phyloP scores from a whole-genome alignment of 2,888 invertebrate species.

The Phania funesta region DNA sequence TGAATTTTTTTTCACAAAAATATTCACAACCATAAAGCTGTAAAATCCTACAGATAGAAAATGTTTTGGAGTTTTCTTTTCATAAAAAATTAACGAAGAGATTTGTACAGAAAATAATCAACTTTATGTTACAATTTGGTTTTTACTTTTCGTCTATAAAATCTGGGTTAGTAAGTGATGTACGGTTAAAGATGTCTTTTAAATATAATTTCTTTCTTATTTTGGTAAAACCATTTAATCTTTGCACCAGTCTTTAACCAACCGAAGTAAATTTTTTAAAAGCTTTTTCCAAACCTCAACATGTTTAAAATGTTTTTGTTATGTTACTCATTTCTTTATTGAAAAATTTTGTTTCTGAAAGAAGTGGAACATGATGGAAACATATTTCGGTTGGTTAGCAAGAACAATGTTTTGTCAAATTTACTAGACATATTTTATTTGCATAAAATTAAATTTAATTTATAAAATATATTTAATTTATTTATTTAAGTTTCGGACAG shows the following conservation, averaged over 20 bases:
- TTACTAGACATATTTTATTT: not conserved
- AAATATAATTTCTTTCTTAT: not conserved
- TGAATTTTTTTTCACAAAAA: not conserved
- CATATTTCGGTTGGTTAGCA: not conserved
- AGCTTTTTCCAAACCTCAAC: conserved; percentile 48
- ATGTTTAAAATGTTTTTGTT: conserved; percentile 1
- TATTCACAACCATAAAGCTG: conserved; percentile 3
- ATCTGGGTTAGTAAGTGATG: not conserved
- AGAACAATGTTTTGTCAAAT: conserved; percentile 3
- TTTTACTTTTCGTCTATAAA: not conserved
- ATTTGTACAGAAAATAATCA: conserved; percentile 31
- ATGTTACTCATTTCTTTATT: not conserved
- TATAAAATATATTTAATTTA: not conserved
- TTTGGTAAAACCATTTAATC: not conserved
- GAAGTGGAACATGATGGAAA: not conserved
- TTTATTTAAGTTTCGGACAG: too few relatives aligned
- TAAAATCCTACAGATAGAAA: not conserved
- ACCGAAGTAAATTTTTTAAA: conserved; percentile 48
- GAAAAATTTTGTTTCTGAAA: not conserved
- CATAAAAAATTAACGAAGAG: not conserved
- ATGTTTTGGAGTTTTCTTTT: not conserved
- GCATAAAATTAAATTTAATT: not conserved
- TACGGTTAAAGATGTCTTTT: not conserved
- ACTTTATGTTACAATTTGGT: not conserved
- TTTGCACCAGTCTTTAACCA: conserved; percentile 30